Base-by-base conservation (phyloP, 2,113 vertebrate genomes). In the Scatophagus argus region DNA sequence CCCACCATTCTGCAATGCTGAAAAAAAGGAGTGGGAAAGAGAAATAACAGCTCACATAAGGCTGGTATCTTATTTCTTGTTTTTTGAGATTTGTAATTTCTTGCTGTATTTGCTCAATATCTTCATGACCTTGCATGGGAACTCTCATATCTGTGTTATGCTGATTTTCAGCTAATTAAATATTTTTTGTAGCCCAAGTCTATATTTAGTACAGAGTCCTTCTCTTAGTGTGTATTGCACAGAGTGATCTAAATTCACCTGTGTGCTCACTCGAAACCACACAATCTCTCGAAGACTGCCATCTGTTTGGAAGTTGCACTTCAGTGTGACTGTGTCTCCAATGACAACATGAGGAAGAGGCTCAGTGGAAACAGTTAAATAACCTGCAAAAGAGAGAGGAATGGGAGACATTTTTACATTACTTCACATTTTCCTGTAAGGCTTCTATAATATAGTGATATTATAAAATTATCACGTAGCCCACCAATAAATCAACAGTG, bases 251-350 rank as follows among this genome's bases (percentile, higher is more conserved):
- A 58, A 34, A 29, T 66, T 83, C n/a, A 64, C 62, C 60, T 77
- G 70, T 5, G 36, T 17, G 41, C 96, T 97, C 93, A 98, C 97
- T 96, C 96, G 93, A 92, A 98, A 99, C 97, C 97, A 98, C 73
- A 97, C 97, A 16, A 99, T 97, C 89, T 99, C 97, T 25, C 96
- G 83, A 93, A 99, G 96, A 83, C 95, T 95, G 21, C 97, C 96
- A 8, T 99, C 97, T 0, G 97, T 98, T 90, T 95, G 96, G 94
- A 98, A 98, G 95, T 97, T 98, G 87, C 97, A 99, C 94, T 97
- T 98, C 74, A 99, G 88, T 19, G 96, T 97, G 74, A 98, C 96
- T 0, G 97, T 96, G 4, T 99, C 97, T 74, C 97, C 97, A 29
- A 97, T 96, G 80, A 99, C 96, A 49, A 97, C 96, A 0, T 96